These are phyloP conservation scores for Neelides folsomi DNA, from an alignment of 2,888 invertebrate species.

Conservation along the genomic window DNA sequence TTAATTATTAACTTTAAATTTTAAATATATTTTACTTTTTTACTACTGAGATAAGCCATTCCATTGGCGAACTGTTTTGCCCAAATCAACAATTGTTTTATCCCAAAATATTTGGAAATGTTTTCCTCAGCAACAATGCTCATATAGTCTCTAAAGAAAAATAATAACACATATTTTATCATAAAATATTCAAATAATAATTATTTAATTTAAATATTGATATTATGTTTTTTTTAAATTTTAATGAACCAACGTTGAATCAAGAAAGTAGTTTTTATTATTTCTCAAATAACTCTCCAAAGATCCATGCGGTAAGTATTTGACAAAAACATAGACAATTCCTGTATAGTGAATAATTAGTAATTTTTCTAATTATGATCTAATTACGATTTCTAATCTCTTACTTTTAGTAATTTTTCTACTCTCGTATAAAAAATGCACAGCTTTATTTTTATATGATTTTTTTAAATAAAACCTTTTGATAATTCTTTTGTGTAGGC, in stretches of 20 bases:
- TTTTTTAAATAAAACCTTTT: too few species aligned
- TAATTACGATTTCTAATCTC: too few species aligned
- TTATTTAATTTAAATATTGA: too few species aligned
- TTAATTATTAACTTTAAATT: too few species aligned
- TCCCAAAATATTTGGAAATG: not conserved
- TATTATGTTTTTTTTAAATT: too few species aligned
- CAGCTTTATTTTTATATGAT: too few species aligned
- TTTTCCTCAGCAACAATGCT: too few species aligned
- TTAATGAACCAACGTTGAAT: not conserved
- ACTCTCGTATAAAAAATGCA: too few species aligned
- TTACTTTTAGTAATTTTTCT: too few species aligned
- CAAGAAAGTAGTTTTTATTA: not conserved
- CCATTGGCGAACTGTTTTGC: conserved; percentile 7
- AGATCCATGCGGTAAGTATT: conserved; percentile 4
- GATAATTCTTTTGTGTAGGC: conserved; percentile 5
- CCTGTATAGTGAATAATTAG: conserved; percentile 3
- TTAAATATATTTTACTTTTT: conserved; percentile 2
- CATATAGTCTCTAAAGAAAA: not conserved
- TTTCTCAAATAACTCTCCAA: conserved; percentile 4
- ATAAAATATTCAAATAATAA: too few species aligned
- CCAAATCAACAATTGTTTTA: conserved; percentile 6
- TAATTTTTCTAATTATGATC: not conserved
- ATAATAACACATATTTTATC: too few species aligned
- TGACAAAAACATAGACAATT: conserved; percentile 5
- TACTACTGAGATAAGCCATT: conserved; percentile 5